Conservation (phyloP, 37 sponge, comb jelly and placozoan species). For the Bolinopsis microptera region DNA sequence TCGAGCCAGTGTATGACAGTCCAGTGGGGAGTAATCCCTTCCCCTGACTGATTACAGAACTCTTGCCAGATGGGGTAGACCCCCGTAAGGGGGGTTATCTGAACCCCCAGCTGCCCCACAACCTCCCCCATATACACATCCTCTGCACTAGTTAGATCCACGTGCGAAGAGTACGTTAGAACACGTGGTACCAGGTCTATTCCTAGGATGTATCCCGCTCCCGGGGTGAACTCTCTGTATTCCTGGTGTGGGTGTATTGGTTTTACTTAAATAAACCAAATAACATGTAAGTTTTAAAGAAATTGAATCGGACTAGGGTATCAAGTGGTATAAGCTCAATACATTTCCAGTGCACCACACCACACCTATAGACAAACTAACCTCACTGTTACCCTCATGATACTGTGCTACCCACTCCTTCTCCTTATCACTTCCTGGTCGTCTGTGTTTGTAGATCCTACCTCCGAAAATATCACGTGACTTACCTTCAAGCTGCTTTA, state of each 20-base stretch:
- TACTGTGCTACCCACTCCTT: neutral
- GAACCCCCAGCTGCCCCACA: neutral
- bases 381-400: neutral
- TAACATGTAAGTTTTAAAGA: neutral
- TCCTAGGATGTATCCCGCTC: constrained; percentile 4
- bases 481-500: neutral
- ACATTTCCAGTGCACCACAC: neutral
- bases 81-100: constrained; percentile 9
- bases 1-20: constrained; percentile 1
- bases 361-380: neutral
- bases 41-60: neutral
- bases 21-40: neutral
- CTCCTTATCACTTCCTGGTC: neutral
- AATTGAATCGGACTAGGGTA: too few species aligned
- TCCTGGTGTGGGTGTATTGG: neutral
- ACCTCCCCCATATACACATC: constrained; percentile 32
- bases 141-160: constrained; percentile 8
- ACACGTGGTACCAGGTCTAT: neutral
- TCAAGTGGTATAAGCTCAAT: too few species aligned
- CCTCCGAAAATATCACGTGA: neutral
- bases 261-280: neutral
- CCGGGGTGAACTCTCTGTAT: constrained; percentile 13
- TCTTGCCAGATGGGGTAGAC: constrained; percentile 23
- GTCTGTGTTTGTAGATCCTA: neutral
- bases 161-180: neutral